Evolutionary conservation across 2,113 vertebrate genomes (phyloP), one percentile per base, ranked within the genome.

Genomic region (Hystrix cristata): DNA sequence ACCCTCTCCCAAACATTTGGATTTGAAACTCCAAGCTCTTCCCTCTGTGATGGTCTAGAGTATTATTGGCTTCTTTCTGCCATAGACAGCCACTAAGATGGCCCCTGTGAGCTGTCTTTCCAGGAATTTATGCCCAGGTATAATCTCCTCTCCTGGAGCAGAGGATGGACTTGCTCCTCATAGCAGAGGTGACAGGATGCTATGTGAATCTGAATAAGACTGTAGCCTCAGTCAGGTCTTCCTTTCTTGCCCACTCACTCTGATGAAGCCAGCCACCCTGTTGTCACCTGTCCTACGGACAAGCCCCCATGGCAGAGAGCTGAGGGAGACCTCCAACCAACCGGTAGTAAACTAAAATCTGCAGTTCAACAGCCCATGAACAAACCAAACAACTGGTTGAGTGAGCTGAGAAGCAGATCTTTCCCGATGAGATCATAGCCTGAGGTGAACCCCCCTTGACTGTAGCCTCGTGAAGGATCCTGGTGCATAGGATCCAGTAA

Each of bases 321-420:
- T 14, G 57, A 80, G 16, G n/a, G 21, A 34, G 46, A 15, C 43
- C 51, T 78, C 14, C 5, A 67, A 8, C 38, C 21, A 74, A 59
- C 1, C 65, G 38, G 62, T 4, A 18, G 55, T 25, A 48, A 89
- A n/a, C 81, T 19, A 25, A 76, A 64, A 29, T 34, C 57, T 84
- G 64, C 13, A 18, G 12, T 9, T 43, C 69, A 83, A 46, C 1
- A 64, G 43, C 13, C 23, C 62, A 2, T 0, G 0, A 86, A 16
- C 14, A 86, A 78, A 13, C 8, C 14, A 29, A 62, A 15, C 5
- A 43, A 43, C 15, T 19, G 3, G 18, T 6, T 3, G 13, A 38
- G 57, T 2, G n/a, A 87, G 31, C 19, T 4, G n/a, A 1, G 51
- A 76, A 89, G 31, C 46, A 82, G 59, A 27, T 85, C 8, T 62